Conservation (phyloP, 2,797 vertebrate genomes). For the Sebastes iracundus region DNA sequence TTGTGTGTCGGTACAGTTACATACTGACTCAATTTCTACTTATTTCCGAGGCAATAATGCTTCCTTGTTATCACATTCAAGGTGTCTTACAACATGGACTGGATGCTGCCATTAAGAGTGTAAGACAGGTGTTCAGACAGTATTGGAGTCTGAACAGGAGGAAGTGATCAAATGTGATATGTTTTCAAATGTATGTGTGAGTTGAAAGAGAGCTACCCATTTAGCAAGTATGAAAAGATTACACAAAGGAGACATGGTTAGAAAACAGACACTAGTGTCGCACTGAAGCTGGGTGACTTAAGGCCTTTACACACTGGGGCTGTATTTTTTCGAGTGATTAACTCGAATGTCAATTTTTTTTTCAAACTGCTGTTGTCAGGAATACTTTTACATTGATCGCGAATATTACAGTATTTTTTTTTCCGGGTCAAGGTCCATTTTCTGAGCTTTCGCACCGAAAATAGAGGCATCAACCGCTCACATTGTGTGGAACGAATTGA, state of each 20-base stretch:
- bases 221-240: background rate
- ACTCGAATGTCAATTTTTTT: too few relatives aligned
- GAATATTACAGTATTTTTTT: too few relatives aligned
- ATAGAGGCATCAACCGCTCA: too few relatives aligned
- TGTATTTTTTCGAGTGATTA: too few relatives aligned
- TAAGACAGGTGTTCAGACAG: constrained; percentile 16
- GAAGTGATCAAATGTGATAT: background rate
- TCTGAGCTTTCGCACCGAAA: too few relatives aligned
- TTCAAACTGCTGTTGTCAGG: too few relatives aligned
- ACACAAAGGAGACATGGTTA: background rate
- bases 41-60: background rate
- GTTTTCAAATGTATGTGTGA: background rate
- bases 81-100: background rate
- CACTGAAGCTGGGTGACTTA: background rate
- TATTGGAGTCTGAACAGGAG: background rate
- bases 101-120: background rate
- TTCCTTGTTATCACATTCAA: constrained; percentile 37
- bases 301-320: too few relatives aligned
- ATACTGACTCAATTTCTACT: background rate
- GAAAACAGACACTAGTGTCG: background rate
- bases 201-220: background rate
- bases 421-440: too few relatives aligned
- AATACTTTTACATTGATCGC: too few relatives aligned
- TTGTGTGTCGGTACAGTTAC: background rate
- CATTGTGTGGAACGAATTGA: accelerated